phyloP scores from a whole-genome alignment of 2,797 vertebrate species.

The Acanthurus tractus region DNA sequence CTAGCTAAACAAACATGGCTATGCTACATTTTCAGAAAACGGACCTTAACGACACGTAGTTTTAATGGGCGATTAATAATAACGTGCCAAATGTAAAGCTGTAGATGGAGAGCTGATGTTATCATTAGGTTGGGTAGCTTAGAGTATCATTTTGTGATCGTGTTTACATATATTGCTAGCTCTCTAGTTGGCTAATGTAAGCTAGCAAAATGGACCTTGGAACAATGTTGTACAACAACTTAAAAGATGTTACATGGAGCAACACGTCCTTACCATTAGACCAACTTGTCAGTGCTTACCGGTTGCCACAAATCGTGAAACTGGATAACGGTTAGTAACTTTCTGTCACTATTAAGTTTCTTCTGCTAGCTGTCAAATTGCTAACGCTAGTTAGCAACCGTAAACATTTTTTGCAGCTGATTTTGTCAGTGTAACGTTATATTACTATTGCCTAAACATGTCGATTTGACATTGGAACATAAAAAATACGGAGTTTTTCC shows the following conservation, averaged over 20 bases:
- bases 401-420: background rate
- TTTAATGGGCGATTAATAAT: slow-evolving; percentile 24
- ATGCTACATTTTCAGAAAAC: slow-evolving; percentile 36
- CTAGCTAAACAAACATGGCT: slow-evolving; percentile 81
- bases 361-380: slow-evolving; percentile 27
- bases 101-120: slow-evolving; percentile 26
- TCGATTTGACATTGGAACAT: background rate
- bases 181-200: slow-evolving; percentile 59
- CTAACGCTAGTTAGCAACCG: slow-evolving; percentile 28
- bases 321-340: slow-evolving; percentile 92
- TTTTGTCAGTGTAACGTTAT: background rate
- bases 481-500: background rate
- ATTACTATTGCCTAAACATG: background rate
- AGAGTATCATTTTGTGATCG: slow-evolving; percentile 52
- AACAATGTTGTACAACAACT: slow-evolving; percentile 90
- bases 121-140: slow-evolving; percentile 14
- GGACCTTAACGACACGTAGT: slow-evolving; percentile 49
- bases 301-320: slow-evolving; percentile 93
- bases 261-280: slow-evolving; percentile 91
- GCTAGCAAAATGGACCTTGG: slow-evolving; percentile 91
- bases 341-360: slow-evolving; percentile 1
- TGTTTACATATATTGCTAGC: slow-evolving; percentile 73
- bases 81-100: slow-evolving; percentile 8
- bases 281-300: slow-evolving; percentile 93
- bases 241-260: slow-evolving; percentile 97